Conservation (phyloP, 2,797 vertebrate species). For the Enteromius treurensis region DNA sequence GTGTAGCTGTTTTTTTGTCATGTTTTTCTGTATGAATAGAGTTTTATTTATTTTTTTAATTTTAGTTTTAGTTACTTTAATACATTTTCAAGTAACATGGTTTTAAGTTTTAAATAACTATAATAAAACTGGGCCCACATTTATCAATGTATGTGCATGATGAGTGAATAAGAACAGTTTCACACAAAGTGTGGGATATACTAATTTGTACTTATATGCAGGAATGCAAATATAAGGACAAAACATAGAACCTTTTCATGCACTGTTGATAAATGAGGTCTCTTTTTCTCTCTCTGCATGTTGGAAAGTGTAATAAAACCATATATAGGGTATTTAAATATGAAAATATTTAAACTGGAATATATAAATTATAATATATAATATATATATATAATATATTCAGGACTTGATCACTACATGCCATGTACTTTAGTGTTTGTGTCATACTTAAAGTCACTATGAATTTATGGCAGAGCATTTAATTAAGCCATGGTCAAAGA, state of each 20-base stretch:
- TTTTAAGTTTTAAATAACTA: neutral
- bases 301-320: too few relatives aligned
- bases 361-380: too few relatives aligned
- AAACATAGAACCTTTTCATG: too few relatives aligned
- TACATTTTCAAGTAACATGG: neutral
- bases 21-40: neutral
- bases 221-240: neutral
- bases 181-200: neutral
- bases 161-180: neutral
- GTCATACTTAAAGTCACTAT: neutral
- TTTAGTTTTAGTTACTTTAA: neutral
- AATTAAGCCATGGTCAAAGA: neutral
- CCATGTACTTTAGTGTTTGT: conserved; percentile 2
- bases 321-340: too few relatives aligned
- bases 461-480: neutral
- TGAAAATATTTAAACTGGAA: too few relatives aligned
- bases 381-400: too few relatives aligned
- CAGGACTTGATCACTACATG: neutral
- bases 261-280: too few relatives aligned
- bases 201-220: neutral
- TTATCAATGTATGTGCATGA: neutral
- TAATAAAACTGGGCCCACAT: neutral
- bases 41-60: neutral
- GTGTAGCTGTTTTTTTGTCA: neutral
- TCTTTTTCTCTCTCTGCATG: too few relatives aligned